Base-by-base conservation (phyloP, 2,113 vertebrate species). In the Coptodon rendalli region DNA sequence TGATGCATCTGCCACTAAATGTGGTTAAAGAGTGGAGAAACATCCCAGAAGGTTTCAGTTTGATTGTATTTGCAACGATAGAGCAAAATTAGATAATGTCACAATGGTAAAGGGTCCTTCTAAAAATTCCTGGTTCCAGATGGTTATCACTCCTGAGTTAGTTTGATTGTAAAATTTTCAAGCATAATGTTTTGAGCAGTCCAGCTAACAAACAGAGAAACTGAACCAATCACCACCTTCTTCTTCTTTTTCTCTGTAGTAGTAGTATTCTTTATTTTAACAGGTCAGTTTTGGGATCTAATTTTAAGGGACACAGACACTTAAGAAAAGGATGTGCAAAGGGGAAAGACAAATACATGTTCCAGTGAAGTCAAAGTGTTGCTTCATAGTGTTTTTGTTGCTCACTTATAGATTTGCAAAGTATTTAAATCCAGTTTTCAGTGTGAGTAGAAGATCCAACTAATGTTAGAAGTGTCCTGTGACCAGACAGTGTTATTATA, bases 1-100 rank as follows among this genome's bases (percentile, higher is more conserved):
- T 0, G 34, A 68, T 68, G 61, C 0, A 68, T 66, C 61, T 36
- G 2, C 0, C 36, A 40, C 19, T 24, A 71, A 68, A 68, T 1
- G 63, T 68, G 63, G 11, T 68, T 66, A 40, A 71, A 40, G 66
- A 36, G 63, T 1, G 2, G 17, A 43, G 66, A 43, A 16, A 24
- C 45, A 22, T 1, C 40, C 40, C 40, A 45, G 22, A 10, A 45
- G 22, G 13, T 27, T 73, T 73, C 68, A 10, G 6, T 73, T 10
- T 27, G 38, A 45, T 73, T 73, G 68, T 6, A 73, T 73, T 27
- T 17, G 38, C 1, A 6, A 3, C 3, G 5, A 73, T 24, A 2
- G 7, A 7, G 12, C 0, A 71, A 71, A 43, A 24, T 40, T 1
- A 38, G 63, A 68, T 22, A 1, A 22, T 71, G 36, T 24, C 19